Conservation (phyloP, 2,113 vertebrate genomes). For the Myodes glareolus region DNA sequence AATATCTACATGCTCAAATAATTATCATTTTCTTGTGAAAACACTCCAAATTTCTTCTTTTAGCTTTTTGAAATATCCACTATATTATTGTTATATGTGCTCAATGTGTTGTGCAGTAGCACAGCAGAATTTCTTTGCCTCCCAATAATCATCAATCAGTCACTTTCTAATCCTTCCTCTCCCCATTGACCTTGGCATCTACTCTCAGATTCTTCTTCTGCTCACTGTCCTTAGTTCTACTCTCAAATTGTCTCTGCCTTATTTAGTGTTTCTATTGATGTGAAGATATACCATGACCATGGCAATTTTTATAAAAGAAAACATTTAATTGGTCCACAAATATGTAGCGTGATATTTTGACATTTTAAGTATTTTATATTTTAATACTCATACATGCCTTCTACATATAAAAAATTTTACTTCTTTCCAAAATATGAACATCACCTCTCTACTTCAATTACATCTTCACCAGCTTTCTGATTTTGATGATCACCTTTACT, state of each 20-base stretch:
- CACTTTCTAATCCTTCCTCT: background rate
- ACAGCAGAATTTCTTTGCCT: background rate
- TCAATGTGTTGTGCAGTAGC: background rate
- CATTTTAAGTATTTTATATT: background rate
- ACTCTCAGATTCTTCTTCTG: background rate
- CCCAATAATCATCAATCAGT: background rate
- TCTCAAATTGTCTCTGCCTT: background rate
- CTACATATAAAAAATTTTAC: background rate
- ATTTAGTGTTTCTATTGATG: no score
- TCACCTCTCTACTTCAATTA: no score
- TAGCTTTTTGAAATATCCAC: background rate
- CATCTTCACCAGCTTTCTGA: no score
- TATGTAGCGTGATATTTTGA: background rate
- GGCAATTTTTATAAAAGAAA: no score
- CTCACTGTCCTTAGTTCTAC: background rate
- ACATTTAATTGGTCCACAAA: background rate
- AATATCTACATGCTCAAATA: background rate
- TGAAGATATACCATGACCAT: no score
- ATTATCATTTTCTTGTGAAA: background rate
- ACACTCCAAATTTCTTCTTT: background rate
- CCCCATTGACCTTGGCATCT: background rate
- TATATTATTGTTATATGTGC: background rate
- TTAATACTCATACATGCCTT: background rate
- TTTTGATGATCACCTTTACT: no score
- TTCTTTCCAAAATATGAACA: background rate